phyloP scores from a whole-genome alignment of 1,140 invertebrate genomes.

The Drosophila leontia region DNA sequence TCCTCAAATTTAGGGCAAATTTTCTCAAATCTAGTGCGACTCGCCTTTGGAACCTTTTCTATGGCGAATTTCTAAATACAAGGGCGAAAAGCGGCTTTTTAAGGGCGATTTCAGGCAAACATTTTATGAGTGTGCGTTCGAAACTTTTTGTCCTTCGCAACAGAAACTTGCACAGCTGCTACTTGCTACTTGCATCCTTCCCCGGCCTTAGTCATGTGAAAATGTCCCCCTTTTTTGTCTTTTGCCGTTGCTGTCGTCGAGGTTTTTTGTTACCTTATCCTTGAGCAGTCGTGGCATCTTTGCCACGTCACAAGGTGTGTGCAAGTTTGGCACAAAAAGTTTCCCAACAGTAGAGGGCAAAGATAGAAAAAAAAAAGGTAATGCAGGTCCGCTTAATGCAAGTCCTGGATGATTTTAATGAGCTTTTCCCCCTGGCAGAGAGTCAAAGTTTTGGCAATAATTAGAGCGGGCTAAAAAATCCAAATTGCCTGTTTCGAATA shows the following conservation, averaged over 20 bases:
- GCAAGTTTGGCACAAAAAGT: conserved; percentile 56
- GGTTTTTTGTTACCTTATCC: conserved; percentile 28
- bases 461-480: conserved; percentile 40
- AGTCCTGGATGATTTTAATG: conserved; percentile 68
- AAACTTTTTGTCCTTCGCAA: conserved; percentile 53
- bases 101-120: too few species aligned
- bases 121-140: too few species aligned
- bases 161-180: conserved; percentile 44
- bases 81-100: too few species aligned
- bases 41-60: too few species aligned
- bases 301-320: conserved; percentile 64
- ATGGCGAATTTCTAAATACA: too few species aligned
- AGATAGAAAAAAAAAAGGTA: conserved; percentile 24
- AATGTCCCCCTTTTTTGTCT: conserved; percentile 23
- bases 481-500: conserved; percentile 32
- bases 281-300: conserved; percentile 37
- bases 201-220: conserved; percentile 62
- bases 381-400: conserved; percentile 54
- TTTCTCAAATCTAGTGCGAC: too few species aligned
- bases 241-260: conserved; percentile 4
- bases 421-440: conserved; percentile 61
- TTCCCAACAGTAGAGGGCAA: background rate
- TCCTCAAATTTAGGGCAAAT: too few species aligned
- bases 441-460: conserved; percentile 64
- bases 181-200: conserved; percentile 21